phyloP scores from a whole-genome alignment of 2,113 vertebrate genomes.

The Brachypteracias leptosomus region DNA sequence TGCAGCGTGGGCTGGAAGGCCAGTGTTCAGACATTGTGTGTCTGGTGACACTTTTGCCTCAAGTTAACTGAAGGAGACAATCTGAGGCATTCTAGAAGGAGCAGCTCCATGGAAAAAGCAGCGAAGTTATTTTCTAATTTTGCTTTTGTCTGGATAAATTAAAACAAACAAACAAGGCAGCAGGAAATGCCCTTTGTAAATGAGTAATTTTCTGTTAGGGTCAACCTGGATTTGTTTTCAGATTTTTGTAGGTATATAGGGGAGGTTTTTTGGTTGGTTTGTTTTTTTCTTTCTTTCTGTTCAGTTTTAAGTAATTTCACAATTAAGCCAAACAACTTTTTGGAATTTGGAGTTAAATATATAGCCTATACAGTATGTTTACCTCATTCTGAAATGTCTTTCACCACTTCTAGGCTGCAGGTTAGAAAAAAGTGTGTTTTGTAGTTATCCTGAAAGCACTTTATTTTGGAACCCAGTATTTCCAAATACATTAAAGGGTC shows the following conservation, averaged over 20 bases:
- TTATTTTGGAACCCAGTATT: not conserved
- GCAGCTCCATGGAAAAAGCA: not conserved
- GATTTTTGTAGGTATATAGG: not conserved
- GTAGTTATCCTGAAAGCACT: not conserved
- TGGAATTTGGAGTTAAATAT: not conserved
- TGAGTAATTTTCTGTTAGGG: not conserved
- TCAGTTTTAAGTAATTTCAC: not conserved
- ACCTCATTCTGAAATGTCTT: not conserved
- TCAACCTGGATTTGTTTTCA: not conserved
- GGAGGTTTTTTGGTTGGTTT: too few relatives aligned
- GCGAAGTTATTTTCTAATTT: not conserved
- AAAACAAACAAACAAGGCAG: not conserved
- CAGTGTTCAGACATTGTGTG: not conserved
- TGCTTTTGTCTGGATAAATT: not conserved
- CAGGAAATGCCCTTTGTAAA: not conserved
- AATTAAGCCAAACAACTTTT: not conserved
- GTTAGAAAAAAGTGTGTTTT: not conserved
- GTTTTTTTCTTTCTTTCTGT: not conserved
- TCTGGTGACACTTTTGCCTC: not conserved
- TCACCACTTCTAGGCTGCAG: not conserved
- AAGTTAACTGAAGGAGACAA: not conserved
- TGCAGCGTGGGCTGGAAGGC: not conserved
- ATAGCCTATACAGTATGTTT: constrained; percentile 30
- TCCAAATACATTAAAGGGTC: not conserved
- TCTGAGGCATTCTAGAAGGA: not conserved